Evolutionary conservation across 2,888 invertebrate species (phyloP).

Genomic region (Diploptera punctata): DNA sequence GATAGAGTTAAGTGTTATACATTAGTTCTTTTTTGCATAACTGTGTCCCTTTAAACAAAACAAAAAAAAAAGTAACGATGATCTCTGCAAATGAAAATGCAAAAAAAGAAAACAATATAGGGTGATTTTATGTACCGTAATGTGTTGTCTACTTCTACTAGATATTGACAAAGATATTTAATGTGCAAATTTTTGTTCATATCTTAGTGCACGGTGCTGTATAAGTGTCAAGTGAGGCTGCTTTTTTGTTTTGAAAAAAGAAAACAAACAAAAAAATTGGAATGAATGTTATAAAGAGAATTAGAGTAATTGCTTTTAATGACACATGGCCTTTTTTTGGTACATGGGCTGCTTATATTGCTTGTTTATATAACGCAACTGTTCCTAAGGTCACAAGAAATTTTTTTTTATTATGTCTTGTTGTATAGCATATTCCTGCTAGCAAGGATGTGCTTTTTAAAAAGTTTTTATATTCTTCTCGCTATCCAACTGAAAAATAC

Average conservation of each 20-base stretch:
- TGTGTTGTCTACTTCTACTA: conserved; percentile 20
- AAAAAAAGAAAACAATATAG: conserved; percentile 5
- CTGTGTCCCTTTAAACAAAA: too few species aligned
- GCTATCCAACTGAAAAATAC: background rate
- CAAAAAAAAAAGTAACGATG: background rate
- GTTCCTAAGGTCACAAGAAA: conserved; percentile 30
- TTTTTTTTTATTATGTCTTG: conserved; percentile 25
- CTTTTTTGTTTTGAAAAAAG: conserved; percentile 1
- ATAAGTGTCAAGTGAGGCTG: conserved; percentile 13
- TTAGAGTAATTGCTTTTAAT: conserved; percentile 14
- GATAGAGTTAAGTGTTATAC: too few species aligned
- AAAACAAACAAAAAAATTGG: background rate
- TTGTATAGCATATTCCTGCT: conserved; percentile 16
- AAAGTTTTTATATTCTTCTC: background rate
- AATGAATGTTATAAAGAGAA: background rate
- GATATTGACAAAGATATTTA: conserved; percentile 29
- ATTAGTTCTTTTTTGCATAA: too few species aligned
- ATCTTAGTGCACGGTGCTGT: conserved; percentile 32
- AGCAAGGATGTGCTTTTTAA: background rate
- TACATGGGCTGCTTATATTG: conserved; percentile 23
- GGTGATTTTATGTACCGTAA: conserved; percentile 21
- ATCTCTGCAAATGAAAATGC: conserved; percentile 29
- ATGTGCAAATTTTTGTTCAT: conserved; percentile 30
- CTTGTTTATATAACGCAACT: conserved; percentile 28
- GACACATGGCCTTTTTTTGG: conserved; percentile 11